phyloP scores from a whole-genome alignment of 2,888 invertebrate genomes.

The Halictus quadricinctus region DNA sequence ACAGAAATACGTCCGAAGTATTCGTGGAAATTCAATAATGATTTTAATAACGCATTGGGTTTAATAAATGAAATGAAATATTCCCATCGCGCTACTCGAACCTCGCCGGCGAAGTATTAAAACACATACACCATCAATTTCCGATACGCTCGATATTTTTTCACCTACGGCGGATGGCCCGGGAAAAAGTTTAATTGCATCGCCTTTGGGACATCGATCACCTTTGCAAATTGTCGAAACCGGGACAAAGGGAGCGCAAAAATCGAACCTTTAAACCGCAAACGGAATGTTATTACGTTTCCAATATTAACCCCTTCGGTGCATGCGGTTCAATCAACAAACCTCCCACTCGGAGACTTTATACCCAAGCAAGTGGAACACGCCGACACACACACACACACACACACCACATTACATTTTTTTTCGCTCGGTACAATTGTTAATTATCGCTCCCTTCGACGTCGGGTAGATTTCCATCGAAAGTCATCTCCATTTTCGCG shows the following conservation, averaged over 20 bases:
- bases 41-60: neutral
- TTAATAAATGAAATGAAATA: neutral
- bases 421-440: neutral
- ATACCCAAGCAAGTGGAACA: neutral
- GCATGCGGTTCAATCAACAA: neutral
- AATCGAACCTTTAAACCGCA: neutral
- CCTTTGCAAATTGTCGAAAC: neutral
- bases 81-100: neutral
- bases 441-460: neutral
- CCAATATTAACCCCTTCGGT: neutral
- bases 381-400: neutral
- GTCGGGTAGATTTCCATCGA: neutral
- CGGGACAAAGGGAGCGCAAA: neutral
- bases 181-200: neutral
- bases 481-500: slow-evolving; percentile 3
- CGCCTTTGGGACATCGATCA: neutral
- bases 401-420: neutral
- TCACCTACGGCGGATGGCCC: neutral
- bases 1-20: neutral
- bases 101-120: neutral
- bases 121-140: neutral
- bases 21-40: neutral
- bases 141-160: neutral
- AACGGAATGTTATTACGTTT: neutral
- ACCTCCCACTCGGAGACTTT: neutral